Conservation (phyloP, 2,113 vertebrate genomes). For the Tringa solitaria region DNA sequence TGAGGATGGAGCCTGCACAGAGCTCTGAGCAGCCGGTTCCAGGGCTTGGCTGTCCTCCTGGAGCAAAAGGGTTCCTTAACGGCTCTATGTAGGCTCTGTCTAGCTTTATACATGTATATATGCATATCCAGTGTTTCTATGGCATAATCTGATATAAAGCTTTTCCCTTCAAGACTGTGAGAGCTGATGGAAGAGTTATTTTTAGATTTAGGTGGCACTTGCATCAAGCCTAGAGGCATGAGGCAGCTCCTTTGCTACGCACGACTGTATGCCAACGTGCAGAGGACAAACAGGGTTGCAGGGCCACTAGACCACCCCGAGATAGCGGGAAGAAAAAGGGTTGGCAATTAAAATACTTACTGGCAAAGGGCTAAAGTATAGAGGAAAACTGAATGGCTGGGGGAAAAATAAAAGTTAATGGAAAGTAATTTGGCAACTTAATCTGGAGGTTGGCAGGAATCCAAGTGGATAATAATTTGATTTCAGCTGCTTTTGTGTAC, state of each 20-base stretch:
- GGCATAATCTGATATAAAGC: accelerated
- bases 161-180: neutral
- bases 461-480: slow-evolving; percentile 52
- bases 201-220: neutral
- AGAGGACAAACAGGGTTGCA: neutral
- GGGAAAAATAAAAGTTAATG: slow-evolving; percentile 53
- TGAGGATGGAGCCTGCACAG: neutral
- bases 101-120: accelerated
- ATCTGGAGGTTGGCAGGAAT: slow-evolving; percentile 8
- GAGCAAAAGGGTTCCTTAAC: neutral
- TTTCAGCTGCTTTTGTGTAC: slow-evolving; percentile 39
- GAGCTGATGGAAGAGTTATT: neutral
- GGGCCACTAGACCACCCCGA: neutral
- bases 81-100: accelerated
- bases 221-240: neutral
- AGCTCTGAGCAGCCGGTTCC: neutral
- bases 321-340: neutral
- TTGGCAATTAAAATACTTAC: neutral
- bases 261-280: neutral
- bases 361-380: neutral
- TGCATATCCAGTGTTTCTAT: accelerated
- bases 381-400: neutral
- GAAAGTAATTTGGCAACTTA: slow-evolving; percentile 55
- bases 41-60: neutral
- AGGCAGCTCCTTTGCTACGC: neutral